These are phyloP conservation scores for Heteromyza rotundicornis DNA, from an alignment of 2,888 invertebrate species.

Conservation along the genomic window DNA sequence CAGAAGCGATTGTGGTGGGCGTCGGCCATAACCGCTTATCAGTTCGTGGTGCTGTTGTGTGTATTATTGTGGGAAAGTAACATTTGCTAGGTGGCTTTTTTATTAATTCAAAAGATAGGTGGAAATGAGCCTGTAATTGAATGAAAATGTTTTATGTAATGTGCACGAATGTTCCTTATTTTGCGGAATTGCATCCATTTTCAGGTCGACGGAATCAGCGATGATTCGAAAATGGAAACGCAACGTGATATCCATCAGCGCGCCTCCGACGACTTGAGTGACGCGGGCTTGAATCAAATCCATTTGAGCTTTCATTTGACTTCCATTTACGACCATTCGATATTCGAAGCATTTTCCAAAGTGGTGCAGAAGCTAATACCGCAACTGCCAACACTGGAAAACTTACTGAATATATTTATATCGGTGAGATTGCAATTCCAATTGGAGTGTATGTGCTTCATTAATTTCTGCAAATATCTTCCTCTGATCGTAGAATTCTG, in stretches of 20 bases:
- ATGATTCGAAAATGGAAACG: constrained; percentile 99
- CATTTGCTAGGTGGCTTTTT: too few species aligned
- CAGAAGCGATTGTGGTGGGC: neutral
- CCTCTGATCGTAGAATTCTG: constrained; percentile 82
- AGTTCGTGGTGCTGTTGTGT: too few species aligned
- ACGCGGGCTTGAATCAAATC: constrained; percentile 86
- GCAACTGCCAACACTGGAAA: constrained; percentile 95
- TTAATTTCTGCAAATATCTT: constrained; percentile 60
- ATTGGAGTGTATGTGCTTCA: neutral
- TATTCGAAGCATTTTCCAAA: constrained; percentile 99
- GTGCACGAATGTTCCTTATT: too few species aligned
- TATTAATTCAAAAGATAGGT: too few species aligned
- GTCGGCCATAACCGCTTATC: neutral
- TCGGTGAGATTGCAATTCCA: constrained; percentile 79
- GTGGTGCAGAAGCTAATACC: constrained; percentile 99
- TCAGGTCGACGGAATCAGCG: constrained; percentile 94
- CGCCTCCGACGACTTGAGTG: constrained; percentile 92
- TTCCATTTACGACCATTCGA: constrained; percentile 99
- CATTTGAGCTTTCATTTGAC: constrained; percentile 95
- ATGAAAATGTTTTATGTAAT: too few species aligned
- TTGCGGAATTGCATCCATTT: too few species aligned
- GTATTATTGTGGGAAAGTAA: too few species aligned
- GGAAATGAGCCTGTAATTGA: too few species aligned
- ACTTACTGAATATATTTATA: constrained; percentile 95
- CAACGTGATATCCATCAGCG: constrained; percentile 97